Conservation (phyloP, 2,113 vertebrate species). For the Mobula birostris region DNA sequence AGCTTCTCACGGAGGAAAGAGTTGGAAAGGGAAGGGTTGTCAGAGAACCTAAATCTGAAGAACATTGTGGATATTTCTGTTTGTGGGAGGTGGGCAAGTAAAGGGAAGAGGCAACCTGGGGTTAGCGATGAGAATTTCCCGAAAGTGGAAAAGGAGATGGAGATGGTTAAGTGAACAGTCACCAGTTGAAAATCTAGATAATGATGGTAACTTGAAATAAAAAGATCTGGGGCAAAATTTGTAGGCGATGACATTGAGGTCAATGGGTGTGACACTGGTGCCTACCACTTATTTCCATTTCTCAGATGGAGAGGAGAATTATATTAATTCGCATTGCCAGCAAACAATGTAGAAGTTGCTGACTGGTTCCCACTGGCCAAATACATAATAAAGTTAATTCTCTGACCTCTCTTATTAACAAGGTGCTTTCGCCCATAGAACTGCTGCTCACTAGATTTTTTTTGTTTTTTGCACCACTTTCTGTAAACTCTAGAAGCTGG, state of each 20-base stretch:
- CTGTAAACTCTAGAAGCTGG: too few relatives aligned
- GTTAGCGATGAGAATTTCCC: neutral
- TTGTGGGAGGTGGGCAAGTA: neutral
- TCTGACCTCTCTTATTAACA: too few relatives aligned
- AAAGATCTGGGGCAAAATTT: neutral
- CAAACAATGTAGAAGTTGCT: neutral
- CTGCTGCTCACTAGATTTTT: too few relatives aligned
- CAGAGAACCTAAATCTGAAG: neutral
- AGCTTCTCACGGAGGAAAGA: neutral
- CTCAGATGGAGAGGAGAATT: neutral
- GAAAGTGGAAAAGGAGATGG: neutral
- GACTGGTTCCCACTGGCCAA: neutral
- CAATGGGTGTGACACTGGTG: neutral
- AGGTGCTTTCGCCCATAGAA: too few relatives aligned
- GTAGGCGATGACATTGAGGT: neutral
- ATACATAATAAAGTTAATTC: too few relatives aligned
- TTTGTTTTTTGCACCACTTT: too few relatives aligned
- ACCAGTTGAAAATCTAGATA: neutral
- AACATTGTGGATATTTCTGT: neutral
- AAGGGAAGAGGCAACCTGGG: neutral
- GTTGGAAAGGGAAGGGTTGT: neutral
- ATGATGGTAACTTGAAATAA: neutral
- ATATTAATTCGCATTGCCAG: neutral
- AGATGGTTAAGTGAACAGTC: neutral
- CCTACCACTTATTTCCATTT: too few relatives aligned